Evolutionary conservation across 2,113 vertebrate genomes (phyloP).

Genomic region (Thinocorus orbignyianus): DNA sequence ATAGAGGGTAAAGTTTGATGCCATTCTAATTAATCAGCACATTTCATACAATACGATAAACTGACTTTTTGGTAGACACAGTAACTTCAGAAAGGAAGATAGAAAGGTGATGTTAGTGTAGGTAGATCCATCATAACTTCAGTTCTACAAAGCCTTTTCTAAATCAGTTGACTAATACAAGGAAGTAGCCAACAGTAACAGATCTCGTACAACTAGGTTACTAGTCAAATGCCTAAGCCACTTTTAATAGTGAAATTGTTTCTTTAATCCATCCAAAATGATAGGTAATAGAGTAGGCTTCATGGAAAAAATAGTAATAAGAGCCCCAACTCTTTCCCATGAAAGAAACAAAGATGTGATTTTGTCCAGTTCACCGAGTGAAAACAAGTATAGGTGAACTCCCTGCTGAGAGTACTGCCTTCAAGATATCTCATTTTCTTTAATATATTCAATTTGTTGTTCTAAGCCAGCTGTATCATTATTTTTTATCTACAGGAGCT

Average conservation of each 20-base stretch:
- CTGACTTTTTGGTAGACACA: neutral
- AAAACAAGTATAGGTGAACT: neutral
- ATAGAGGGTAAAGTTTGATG: neutral
- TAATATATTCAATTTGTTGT: neutral
- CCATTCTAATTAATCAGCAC: neutral
- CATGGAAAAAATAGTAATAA: neutral
- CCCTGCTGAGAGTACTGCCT: neutral
- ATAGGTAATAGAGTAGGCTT: neutral
- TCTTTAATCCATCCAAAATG: neutral
- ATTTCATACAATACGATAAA: neutral
- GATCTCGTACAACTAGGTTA: neutral
- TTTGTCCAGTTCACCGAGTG: neutral
- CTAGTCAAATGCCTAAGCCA: neutral
- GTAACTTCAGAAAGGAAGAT: neutral
- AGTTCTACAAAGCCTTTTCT: neutral
- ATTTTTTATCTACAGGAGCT: neutral
- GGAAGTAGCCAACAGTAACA: neutral
- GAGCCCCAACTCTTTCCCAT: neutral
- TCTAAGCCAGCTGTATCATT: neutral
- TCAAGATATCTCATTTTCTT: neutral
- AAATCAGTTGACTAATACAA: neutral
- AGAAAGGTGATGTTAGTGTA: too few relatives aligned
- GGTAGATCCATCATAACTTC: neutral
- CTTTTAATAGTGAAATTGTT: neutral
- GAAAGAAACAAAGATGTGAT: neutral